These are phyloP conservation scores for Polypedilum pembai DNA, from an alignment of 1,140 invertebrate species.

Conservation along the genomic window DNA sequence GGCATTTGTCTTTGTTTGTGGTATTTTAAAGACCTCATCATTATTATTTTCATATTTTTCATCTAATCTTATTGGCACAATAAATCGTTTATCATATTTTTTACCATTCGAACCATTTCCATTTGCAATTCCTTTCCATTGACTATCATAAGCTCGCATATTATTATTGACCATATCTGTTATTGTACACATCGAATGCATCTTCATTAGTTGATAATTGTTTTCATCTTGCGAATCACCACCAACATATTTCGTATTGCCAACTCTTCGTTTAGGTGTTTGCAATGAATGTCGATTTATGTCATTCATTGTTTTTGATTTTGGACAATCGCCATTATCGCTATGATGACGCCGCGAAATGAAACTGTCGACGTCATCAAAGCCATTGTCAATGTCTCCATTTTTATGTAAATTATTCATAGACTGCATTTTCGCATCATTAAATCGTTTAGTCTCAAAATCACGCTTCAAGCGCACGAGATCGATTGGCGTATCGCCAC, in stretches of 20 bases:
- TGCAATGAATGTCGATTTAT: conserved; percentile 33
- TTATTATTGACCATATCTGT: conserved; percentile 36
- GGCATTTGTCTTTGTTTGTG: not conserved
- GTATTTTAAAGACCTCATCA: conserved; percentile 3
- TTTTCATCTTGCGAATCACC: conserved; percentile 33
- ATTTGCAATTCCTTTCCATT: not conserved
- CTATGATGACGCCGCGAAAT: not conserved
- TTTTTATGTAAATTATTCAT: conserved; percentile 1
- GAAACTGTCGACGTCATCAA: not conserved
- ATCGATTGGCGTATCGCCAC: conserved; percentile 24
- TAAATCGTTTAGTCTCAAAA: conserved; percentile 37
- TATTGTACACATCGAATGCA: conserved; percentile 43
- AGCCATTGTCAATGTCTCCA: not conserved
- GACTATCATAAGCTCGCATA: not conserved
- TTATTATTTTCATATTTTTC: not conserved
- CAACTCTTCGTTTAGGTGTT: conserved; percentile 38
- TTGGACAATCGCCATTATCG: not conserved
- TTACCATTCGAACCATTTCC: not conserved
- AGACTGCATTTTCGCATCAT: conserved; percentile 30
- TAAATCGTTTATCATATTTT: not conserved
- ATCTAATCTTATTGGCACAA: not conserved
- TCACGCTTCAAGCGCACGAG: conserved; percentile 36
- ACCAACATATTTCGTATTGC: conserved; percentile 43
- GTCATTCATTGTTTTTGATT: conserved; percentile 31
- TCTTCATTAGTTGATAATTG: conserved; percentile 42